Conservation (phyloP, 1,140 invertebrate genomes). For the Cotesia chilonis region DNA sequence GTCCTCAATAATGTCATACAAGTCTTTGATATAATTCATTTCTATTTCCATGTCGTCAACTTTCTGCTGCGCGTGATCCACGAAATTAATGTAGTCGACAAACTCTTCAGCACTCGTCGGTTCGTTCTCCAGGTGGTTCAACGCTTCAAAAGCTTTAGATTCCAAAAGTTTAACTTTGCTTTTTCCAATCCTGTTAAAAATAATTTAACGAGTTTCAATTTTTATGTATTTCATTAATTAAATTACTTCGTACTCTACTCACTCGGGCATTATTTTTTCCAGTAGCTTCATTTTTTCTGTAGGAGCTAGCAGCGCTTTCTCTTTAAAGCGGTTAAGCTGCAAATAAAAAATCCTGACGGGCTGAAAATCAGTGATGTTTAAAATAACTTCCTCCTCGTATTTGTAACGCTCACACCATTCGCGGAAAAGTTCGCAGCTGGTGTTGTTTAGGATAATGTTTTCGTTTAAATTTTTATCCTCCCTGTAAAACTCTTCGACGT, state of each 20-base stretch:
- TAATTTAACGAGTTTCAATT: too few relatives aligned
- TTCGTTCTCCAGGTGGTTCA: slow-evolving; percentile 70
- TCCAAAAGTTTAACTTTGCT: slow-evolving; percentile 69
- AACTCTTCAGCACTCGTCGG: slow-evolving; percentile 73
- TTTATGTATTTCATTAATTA: background rate
- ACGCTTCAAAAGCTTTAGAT: slow-evolving; percentile 70
- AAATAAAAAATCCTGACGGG: slow-evolving; percentile 75
- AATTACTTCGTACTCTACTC: slow-evolving; percentile 36
- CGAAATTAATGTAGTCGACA: slow-evolving; percentile 74
- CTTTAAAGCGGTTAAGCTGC: slow-evolving; percentile 76
- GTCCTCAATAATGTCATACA: slow-evolving; percentile 78
- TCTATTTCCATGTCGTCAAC: slow-evolving; percentile 72
- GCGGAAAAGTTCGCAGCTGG: slow-evolving; percentile 67
- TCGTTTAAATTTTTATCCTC: slow-evolving; percentile 75
- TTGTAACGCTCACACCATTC: slow-evolving; percentile 70
- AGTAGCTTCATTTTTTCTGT: slow-evolving; percentile 73
- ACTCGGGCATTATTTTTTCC: slow-evolving; percentile 67
- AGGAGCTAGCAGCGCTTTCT: slow-evolving; percentile 74
- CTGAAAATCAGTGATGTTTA: slow-evolving; percentile 71
- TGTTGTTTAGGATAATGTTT: slow-evolving; percentile 63
- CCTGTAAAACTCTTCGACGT: slow-evolving; percentile 73
- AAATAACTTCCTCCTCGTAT: slow-evolving; percentile 69
- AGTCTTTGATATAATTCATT: slow-evolving; percentile 75
- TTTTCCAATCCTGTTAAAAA: slow-evolving; percentile 67
- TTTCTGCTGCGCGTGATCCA: slow-evolving; percentile 71